Evolutionary conservation across 2,888 invertebrate genomes (phyloP).

Genomic region (Acrobasis consociella): DNA sequence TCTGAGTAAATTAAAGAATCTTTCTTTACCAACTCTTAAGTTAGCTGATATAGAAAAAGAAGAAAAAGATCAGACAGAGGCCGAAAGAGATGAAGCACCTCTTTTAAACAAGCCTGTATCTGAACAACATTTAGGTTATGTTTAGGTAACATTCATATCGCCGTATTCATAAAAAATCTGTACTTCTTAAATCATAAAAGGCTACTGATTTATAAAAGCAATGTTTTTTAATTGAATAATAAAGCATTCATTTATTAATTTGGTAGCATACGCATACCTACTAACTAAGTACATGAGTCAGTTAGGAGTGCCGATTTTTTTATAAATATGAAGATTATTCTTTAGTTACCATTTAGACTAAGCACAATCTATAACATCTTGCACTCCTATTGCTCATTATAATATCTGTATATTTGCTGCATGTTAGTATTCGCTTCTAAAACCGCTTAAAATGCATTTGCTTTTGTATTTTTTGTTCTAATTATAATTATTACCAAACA

Average conservation of each 20-base stretch:
- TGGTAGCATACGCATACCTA: too few species aligned
- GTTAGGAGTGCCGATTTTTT: too few species aligned
- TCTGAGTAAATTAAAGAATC: constrained; percentile 63
- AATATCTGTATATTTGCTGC: constrained; percentile 52
- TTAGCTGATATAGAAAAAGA: constrained; percentile 63
- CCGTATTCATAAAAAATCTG: too few species aligned
- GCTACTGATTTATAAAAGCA: too few species aligned
- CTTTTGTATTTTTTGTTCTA: constrained; percentile 37
- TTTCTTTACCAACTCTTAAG: constrained; percentile 74
- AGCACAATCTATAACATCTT: constrained; percentile 42
- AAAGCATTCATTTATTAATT: too few species aligned
- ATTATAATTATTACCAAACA: constrained; percentile 34
- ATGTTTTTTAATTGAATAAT: too few species aligned
- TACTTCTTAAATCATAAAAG: too few species aligned
- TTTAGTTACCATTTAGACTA: constrained; percentile 48
- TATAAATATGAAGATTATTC: constrained; percentile 16
- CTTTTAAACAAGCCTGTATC: constrained; percentile 68
- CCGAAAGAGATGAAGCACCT: constrained; percentile 59
- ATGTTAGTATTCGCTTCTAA: constrained; percentile 29
- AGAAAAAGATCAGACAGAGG: constrained; percentile 54
- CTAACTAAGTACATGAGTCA: too few species aligned
- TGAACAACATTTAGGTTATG: constrained; percentile 83
- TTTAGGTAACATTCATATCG: constrained; percentile 49
- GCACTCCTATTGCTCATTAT: constrained; percentile 37
- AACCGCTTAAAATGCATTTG: constrained; percentile 34